Conservation (phyloP, 2,888 invertebrate species). For the Silvanus unidentatus region DNA sequence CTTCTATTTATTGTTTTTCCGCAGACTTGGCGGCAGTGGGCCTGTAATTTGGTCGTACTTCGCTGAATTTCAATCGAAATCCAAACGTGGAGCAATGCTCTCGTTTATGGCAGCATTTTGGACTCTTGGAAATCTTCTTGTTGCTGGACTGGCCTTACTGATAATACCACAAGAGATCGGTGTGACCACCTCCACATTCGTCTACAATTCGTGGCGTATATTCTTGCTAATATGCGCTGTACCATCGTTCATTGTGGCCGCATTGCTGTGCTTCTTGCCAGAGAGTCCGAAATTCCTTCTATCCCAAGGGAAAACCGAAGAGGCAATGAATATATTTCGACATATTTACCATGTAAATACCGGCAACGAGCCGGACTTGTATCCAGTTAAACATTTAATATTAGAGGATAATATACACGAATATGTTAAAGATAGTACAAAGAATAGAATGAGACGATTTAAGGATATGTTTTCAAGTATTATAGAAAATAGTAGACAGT, state of each 20-base stretch:
- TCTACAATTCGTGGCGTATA: slow-evolving; percentile 88
- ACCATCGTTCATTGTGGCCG: slow-evolving; percentile 82
- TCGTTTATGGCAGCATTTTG: slow-evolving; percentile 93
- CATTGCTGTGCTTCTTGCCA: slow-evolving; percentile 74
- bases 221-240: slow-evolving; percentile 83
- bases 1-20: not conserved
- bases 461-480: slow-evolving; percentile 71
- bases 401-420: slow-evolving; percentile 49
- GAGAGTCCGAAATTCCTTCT: slow-evolving; percentile 89
- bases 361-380: slow-evolving; percentile 65
- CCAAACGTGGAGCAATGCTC: slow-evolving; percentile 85
- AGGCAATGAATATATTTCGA: slow-evolving; percentile 75
- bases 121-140: slow-evolving; percentile 89
- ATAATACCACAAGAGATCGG: slow-evolving; percentile 73
- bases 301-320: slow-evolving; percentile 70
- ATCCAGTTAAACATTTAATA: slow-evolving; percentile 68
- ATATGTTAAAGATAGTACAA: slow-evolving; percentile 40
- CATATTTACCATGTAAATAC: slow-evolving; percentile 79
- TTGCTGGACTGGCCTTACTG: slow-evolving; percentile 77
- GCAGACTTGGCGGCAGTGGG: slow-evolving; percentile 78
- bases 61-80: slow-evolving; percentile 89
- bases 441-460: slow-evolving; percentile 57
- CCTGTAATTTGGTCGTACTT: slow-evolving; percentile 95
- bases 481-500: slow-evolving; percentile 71
- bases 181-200: slow-evolving; percentile 60